Evolutionary conservation across 2,113 vertebrate genomes (phyloP).

Genomic region (Melozone crissalis): DNA sequence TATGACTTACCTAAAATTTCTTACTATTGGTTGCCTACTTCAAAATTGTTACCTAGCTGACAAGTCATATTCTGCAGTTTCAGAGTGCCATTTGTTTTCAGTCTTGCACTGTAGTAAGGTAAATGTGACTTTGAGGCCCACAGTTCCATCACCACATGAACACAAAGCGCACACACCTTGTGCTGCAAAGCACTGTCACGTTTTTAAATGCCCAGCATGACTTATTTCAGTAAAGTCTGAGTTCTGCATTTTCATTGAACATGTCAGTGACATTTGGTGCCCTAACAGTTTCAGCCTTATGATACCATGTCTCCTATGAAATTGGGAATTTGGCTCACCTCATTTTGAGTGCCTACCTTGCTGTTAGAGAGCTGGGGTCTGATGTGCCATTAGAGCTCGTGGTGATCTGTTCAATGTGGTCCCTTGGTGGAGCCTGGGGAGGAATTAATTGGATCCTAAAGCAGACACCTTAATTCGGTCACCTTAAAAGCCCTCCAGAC

Average conservation of each 20-base stretch:
- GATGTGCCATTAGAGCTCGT: accelerated
- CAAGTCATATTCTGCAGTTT: background rate
- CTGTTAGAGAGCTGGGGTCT: too few species aligned
- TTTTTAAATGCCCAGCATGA: background rate
- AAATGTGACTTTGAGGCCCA: background rate
- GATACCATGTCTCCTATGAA: background rate
- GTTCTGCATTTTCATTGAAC: background rate
- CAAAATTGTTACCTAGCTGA: background rate
- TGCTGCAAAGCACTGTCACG: background rate
- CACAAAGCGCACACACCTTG: accelerated
- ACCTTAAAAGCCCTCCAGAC: background rate
- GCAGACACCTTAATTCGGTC: background rate
- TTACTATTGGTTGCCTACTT: background rate
- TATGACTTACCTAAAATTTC: background rate
- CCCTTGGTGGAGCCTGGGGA: background rate
- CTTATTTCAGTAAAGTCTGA: background rate
- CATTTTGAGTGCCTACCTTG: accelerated
- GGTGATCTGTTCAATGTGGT: accelerated
- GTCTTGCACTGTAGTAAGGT: too few species aligned
- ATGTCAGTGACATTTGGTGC: background rate
- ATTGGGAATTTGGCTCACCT: background rate
- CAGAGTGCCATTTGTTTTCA: background rate
- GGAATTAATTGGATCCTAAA: background rate
- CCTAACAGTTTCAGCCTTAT: background rate
- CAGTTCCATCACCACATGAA: background rate